Percentiles rank a stretch among this genome's conserved stretches.
Conservation (phyloP, 2,888 invertebrate species). For the Ichneumoninae sp. region DNA sequence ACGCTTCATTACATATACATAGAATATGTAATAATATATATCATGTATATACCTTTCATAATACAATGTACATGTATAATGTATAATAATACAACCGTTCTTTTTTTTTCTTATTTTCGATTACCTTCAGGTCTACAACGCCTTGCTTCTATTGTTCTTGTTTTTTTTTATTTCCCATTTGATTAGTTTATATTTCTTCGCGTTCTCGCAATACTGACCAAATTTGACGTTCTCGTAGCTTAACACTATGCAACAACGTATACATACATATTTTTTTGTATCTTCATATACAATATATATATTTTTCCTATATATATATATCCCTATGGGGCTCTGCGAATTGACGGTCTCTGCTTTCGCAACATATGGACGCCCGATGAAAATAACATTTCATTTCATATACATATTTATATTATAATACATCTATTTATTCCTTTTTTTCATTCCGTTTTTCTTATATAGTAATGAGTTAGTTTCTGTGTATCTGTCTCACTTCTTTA, state of each 20-base stretch:
- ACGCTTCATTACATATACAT: conserved; percentile 78
- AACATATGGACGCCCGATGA: conserved; percentile 8
- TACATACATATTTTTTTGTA: conserved; percentile 67
- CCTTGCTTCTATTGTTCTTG: conserved; percentile 65
- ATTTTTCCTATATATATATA: conserved; percentile 52
- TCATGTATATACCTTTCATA: conserved; percentile 67
- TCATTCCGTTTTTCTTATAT: neutral
- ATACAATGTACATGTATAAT: conserved; percentile 74
- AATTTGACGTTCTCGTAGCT: conserved; percentile 56
- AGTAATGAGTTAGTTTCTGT: conserved; percentile 30
- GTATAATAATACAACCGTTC: conserved; percentile 72
- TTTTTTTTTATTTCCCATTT: conserved; percentile 64
- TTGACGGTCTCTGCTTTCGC: conserved; percentile 35
- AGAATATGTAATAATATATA: conserved; percentile 71
- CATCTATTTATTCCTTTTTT: conserved; percentile 5
- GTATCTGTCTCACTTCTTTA: conserved; percentile 14
- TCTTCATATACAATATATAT: conserved; percentile 56
- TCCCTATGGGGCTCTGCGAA: conserved; percentile 55
- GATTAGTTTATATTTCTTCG: conserved; percentile 61
- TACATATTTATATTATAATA: conserved; percentile 57
- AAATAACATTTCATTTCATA: conserved; percentile 38
- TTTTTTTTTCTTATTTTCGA: conserved; percentile 65
- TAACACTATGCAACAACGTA: conserved; percentile 74
- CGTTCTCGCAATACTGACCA: conserved; percentile 25
- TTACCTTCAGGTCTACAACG: conserved; percentile 62